phyloP scores from a whole-genome alignment of 2,797 vertebrate species.

The Pseudotriccus pelzelni region DNA sequence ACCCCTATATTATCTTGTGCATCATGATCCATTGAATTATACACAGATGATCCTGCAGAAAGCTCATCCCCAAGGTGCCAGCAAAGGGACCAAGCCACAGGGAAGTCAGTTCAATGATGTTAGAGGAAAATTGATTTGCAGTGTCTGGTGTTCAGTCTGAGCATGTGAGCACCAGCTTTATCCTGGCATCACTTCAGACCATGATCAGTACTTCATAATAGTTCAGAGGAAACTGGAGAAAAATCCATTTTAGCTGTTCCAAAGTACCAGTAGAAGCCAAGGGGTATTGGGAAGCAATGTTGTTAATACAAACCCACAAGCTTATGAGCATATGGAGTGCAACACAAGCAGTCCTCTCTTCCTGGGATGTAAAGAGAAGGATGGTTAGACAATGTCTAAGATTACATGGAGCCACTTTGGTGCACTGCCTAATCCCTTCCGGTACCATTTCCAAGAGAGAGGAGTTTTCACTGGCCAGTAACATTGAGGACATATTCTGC shows the following conservation, averaged over 20 bases:
- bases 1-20: not conserved
- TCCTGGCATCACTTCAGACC: not conserved
- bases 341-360: not conserved
- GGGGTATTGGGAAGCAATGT: not conserved
- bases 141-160: not conserved
- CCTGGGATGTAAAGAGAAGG: not conserved
- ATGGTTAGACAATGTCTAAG: not conserved
- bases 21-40: not conserved
- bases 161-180: not conserved
- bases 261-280: not conserved
- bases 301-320: not conserved
- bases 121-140: not conserved
- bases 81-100: not conserved
- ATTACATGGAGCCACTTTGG: not conserved
- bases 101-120: not conserved
- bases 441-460: not conserved
- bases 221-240: not conserved
- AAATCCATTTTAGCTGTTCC: not conserved
- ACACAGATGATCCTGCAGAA: not conserved
- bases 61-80: not conserved
- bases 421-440: not conserved
- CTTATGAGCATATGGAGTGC: not conserved
- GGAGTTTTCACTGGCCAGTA: not conserved
- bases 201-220: not conserved
- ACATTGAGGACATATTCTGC: not conserved